These are phyloP conservation scores for Oceanodroma tethys DNA, from an alignment of 2,113 vertebrate genomes.

Conservation along the genomic window DNA sequence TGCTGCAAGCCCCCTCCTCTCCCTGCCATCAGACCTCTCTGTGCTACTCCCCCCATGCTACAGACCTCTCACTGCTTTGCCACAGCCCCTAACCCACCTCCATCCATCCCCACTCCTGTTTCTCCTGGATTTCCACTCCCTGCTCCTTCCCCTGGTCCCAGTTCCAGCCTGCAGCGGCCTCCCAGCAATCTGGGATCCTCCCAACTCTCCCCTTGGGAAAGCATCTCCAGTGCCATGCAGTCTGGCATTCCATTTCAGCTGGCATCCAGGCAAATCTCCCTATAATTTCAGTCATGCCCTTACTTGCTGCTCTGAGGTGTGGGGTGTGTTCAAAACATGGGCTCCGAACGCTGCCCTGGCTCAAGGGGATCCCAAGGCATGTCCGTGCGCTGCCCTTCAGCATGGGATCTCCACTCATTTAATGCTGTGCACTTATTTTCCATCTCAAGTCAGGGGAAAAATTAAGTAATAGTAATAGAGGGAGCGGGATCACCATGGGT, in stretches of 20 bases:
- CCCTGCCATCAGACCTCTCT: background rate
- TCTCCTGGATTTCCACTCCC: background rate
- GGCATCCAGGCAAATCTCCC: background rate
- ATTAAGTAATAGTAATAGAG: background rate
- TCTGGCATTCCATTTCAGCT: background rate
- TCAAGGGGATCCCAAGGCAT: background rate
- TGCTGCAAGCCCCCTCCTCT: background rate
- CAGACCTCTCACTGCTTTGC: background rate
- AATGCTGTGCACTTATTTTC: background rate
- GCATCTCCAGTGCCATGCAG: rapidly evolving
- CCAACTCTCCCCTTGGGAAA: background rate
- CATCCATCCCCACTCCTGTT: background rate
- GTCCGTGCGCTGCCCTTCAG: rapidly evolving
- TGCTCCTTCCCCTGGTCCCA: background rate
- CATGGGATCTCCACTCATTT: rapidly evolving
- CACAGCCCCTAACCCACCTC: background rate
- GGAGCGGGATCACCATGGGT: background rate
- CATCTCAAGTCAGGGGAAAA: background rate
- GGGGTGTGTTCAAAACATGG: rapidly evolving
- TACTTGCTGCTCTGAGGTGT: background rate
- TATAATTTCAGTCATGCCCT: background rate
- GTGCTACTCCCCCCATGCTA: background rate
- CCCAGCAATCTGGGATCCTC: background rate
- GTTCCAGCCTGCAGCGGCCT: background rate
- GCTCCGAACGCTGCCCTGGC: rapidly evolving